phyloP scores from a whole-genome alignment of 2,888 invertebrate species.

The Galeruca laticollis region DNA sequence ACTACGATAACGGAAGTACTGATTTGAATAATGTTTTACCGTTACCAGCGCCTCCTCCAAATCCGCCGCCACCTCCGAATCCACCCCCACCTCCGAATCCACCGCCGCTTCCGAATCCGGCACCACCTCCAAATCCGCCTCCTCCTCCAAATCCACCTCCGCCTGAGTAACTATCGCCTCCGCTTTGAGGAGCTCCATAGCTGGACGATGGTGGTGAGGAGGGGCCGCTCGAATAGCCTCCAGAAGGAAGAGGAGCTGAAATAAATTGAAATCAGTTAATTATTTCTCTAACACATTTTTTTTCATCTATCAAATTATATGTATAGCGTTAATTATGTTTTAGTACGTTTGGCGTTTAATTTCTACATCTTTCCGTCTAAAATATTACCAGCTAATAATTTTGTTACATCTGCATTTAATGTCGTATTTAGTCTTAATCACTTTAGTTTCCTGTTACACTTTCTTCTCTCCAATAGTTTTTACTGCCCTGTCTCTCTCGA shows the following conservation, averaged over 20 bases:
- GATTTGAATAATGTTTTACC: slow-evolving; percentile 38
- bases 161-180: slow-evolving; percentile 51
- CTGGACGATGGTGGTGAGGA: slow-evolving; percentile 23
- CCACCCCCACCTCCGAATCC: slow-evolving; percentile 31
- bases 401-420: too few relatives aligned
- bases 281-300: too few relatives aligned
- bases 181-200: slow-evolving; percentile 59
- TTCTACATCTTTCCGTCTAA: too few relatives aligned
- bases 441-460: too few relatives aligned
- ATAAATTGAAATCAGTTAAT: not conserved
- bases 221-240: slow-evolving; percentile 22
- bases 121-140: slow-evolving; percentile 36
- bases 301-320: too few relatives aligned
- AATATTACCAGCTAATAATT: too few relatives aligned
- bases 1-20: too few relatives aligned
- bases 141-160: slow-evolving; percentile 49
- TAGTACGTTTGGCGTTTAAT: too few relatives aligned
- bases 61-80: slow-evolving; percentile 53
- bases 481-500: too few relatives aligned
- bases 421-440: too few relatives aligned
- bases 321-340: too few relatives aligned
- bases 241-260: slow-evolving; percentile 15
- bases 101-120: slow-evolving; percentile 30
- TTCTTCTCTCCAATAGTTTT: too few relatives aligned
- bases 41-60: slow-evolving; percentile 57